These are phyloP conservation scores for Stenodema calcarata DNA, from an alignment of 2,888 invertebrate species.

Conservation along the genomic window DNA sequence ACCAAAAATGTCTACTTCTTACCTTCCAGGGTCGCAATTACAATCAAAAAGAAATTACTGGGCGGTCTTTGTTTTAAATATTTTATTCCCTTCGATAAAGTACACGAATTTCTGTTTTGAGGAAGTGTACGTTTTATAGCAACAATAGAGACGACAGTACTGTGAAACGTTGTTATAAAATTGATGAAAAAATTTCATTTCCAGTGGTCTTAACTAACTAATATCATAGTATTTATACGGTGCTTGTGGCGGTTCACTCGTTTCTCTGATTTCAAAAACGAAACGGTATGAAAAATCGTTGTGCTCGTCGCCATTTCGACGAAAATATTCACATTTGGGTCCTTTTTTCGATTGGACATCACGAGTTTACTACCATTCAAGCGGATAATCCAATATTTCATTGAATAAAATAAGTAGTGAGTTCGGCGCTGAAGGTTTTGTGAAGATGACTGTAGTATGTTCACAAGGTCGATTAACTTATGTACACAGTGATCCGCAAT, in stretches of 20 bases:
- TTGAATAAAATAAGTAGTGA: too few relatives aligned
- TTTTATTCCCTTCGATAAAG: not conserved
- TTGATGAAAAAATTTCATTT: not conserved
- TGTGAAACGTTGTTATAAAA: not conserved
- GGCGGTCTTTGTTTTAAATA: not conserved
- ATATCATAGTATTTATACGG: not conserved
- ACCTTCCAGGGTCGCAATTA: not conserved
- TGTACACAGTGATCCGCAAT: too few relatives aligned
- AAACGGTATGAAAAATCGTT: not conserved
- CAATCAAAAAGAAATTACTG: not conserved
- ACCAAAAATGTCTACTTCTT: not conserved
- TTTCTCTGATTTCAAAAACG: not conserved
- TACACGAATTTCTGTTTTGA: not conserved
- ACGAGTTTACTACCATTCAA: too few relatives aligned
- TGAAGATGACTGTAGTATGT: too few relatives aligned
- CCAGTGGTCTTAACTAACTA: not conserved
- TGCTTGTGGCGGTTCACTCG: not conserved
- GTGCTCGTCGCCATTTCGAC: not conserved
- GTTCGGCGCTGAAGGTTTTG: too few relatives aligned
- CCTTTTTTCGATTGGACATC: too few relatives aligned
- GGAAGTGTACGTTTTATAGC: not conserved
- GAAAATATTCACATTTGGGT: not conserved
- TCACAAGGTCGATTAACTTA: too few relatives aligned
- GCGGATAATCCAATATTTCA: too few relatives aligned
- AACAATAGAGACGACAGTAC: not conserved